phyloP scores from a whole-genome alignment of 53 echinoderm and acorn worm species.

The Actinopyga echinites region DNA sequence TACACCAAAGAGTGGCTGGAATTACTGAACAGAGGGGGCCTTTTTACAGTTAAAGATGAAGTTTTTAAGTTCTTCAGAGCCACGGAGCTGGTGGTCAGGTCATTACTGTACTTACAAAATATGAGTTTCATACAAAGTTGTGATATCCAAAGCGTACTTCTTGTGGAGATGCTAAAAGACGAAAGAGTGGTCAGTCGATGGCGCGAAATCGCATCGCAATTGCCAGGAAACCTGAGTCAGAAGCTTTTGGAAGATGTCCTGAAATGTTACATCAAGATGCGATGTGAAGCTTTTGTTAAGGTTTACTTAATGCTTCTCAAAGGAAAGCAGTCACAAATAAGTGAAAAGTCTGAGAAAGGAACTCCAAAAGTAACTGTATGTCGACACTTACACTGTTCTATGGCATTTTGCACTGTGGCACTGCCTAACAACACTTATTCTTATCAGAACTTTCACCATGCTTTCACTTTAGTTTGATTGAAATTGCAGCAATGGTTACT shows the following conservation, averaged over 20 bases:
- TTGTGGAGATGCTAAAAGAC: too few species aligned
- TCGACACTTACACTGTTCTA: too few species aligned
- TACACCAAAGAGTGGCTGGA: not conserved
- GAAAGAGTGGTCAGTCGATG: too few species aligned
- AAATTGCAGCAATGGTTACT: too few species aligned
- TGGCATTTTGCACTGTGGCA: too few species aligned
- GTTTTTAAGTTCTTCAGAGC: not conserved
- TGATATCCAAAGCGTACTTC: not conserved
- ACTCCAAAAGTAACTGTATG: conserved; percentile 4
- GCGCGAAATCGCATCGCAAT: too few species aligned
- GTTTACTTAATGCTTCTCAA: not conserved
- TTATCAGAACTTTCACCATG: too few species aligned
- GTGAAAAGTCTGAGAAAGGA: conserved; percentile 6
- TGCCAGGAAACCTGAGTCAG: not conserved
- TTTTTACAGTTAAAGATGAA: not conserved
- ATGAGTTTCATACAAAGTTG: not conserved
- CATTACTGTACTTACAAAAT: not conserved
- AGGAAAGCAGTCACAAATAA: not conserved
- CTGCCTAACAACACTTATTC: too few species aligned
- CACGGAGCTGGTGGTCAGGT: not conserved
- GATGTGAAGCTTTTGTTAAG: conserved; percentile 13
- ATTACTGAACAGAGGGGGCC: not conserved
- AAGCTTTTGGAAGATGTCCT: not conserved
- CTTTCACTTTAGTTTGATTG: too few species aligned
- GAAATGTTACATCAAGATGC: conserved; percentile 8